Evolutionary conservation across 2,113 vertebrate species (phyloP).

Genomic region (Tragelaphus strepsiceros): DNA sequence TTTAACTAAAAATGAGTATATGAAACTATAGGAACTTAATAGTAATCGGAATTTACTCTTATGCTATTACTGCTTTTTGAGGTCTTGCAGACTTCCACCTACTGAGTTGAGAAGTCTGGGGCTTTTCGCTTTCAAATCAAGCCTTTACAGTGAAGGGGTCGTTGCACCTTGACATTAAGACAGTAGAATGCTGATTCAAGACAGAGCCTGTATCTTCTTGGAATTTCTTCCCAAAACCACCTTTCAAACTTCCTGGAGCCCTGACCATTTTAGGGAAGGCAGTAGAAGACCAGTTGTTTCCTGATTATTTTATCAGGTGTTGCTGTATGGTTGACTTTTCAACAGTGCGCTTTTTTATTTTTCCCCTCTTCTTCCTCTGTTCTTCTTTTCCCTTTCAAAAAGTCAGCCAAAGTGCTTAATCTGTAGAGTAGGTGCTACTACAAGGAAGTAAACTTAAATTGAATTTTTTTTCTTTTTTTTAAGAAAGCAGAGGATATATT

Average conservation of each 20-base stretch:
- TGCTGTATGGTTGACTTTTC: not conserved
- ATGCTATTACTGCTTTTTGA: not conserved
- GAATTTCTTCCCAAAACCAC: slow-evolving; percentile 51
- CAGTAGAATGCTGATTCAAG: slow-evolving; percentile 79
- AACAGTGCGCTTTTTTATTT: not conserved
- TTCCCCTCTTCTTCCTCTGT: not conserved
- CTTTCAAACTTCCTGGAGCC: slow-evolving; percentile 18
- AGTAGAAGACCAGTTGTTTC: not conserved
- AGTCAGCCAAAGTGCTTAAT: not conserved
- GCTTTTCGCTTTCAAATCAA: slow-evolving; percentile 69
- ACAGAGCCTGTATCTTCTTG: slow-evolving; percentile 59
- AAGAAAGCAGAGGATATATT: not conserved
- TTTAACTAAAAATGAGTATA: slow-evolving; percentile 6
- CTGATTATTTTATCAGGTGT: slow-evolving; percentile 24
- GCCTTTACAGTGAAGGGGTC: slow-evolving; percentile 70
- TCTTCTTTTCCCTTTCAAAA: not conserved
- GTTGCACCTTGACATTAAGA: slow-evolving; percentile 74
- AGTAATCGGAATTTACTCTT: not conserved
- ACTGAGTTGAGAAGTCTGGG: slow-evolving; percentile 52
- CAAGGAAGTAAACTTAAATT: not conserved
- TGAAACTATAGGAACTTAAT: slow-evolving; percentile 3
- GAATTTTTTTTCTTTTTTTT: not conserved
- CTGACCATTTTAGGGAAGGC: not conserved
- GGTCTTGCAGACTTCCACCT: slow-evolving; percentile 42
- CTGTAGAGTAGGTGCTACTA: not conserved